phyloP scores from a whole-genome alignment of 2,113 vertebrate species.

The Anarrhichthys ocellatus region DNA sequence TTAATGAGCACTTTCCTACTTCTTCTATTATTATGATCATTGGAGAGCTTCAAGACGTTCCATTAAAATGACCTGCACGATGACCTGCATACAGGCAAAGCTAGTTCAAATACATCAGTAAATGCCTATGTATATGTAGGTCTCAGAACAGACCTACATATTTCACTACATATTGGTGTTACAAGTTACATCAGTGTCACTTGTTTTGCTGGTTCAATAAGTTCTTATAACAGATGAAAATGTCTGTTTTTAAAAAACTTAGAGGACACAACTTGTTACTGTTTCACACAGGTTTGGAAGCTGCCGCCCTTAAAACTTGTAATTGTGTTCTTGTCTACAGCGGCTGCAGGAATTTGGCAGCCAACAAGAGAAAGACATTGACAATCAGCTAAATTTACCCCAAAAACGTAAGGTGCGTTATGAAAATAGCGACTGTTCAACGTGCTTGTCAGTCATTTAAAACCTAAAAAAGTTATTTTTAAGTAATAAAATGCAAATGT shows the following conservation, averaged over 20 bases:
- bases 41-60: neutral
- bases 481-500: neutral
- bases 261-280: neutral
- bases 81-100: neutral
- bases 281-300: neutral
- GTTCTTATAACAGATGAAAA: neutral
- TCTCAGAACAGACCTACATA: neutral
- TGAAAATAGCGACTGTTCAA: slow-evolving; percentile 5
- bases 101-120: neutral
- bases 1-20: slow-evolving; percentile 19
- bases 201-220: neutral
- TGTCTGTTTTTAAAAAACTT: neutral
- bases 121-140: too few species aligned
- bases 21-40: neutral
- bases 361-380: neutral
- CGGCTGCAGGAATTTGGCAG: neutral
- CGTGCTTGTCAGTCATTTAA: neutral
- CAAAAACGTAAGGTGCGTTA: too few species aligned
- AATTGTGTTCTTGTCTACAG: neutral
- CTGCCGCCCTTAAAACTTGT: neutral
- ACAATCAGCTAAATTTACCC: neutral
- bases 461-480: neutral
- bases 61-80: neutral
- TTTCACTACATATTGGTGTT: neutral
- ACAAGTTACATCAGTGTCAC: neutral